phyloP scores from a whole-genome alignment of 1,140 invertebrate species.

The Luehdorfia chinensis region DNA sequence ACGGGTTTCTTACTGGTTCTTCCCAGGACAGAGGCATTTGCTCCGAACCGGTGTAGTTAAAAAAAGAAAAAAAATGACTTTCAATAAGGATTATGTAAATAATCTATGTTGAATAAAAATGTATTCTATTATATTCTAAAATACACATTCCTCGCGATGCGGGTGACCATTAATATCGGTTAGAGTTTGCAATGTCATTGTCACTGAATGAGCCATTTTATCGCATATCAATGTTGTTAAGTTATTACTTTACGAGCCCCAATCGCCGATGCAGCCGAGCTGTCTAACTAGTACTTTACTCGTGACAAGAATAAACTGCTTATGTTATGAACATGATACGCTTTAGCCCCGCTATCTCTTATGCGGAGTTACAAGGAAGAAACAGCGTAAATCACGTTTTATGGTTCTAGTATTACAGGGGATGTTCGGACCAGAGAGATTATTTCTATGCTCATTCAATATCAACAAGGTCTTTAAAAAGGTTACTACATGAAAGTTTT shows the following conservation, averaged over 20 bases:
- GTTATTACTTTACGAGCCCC: constrained; percentile 39
- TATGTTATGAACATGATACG: constrained; percentile 1
- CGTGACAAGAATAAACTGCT: constrained; percentile 41
- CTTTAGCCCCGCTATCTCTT: background rate
- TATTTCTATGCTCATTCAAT: too few relatives aligned
- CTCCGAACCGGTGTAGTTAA: too few relatives aligned
- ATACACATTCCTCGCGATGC: background rate
- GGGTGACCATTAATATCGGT: constrained; percentile 8
- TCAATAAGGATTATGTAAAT: too few relatives aligned
- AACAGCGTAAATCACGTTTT: background rate
- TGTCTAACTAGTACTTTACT: constrained; percentile 45
- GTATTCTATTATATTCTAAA: too few relatives aligned
- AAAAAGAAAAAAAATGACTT: too few relatives aligned
- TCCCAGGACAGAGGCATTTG: too few relatives aligned
- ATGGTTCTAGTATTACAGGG: too few relatives aligned
- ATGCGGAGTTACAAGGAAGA: background rate
- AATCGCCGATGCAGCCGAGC: constrained; percentile 36
- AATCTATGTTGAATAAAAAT: too few relatives aligned
- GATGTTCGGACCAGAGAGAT: too few relatives aligned
- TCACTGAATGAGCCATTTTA: constrained; percentile 49
- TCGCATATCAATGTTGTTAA: constrained; percentile 40
- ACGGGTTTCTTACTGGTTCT: too few relatives aligned
- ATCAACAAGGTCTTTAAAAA: too few relatives aligned
- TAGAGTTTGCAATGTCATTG: constrained; percentile 37
- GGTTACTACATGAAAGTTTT: too few relatives aligned